Evolutionary conservation across 2,888 invertebrate species (phyloP), one percentile per base, ranked within the genome.

Genomic region (Bruchidius siliquastri): DNA sequence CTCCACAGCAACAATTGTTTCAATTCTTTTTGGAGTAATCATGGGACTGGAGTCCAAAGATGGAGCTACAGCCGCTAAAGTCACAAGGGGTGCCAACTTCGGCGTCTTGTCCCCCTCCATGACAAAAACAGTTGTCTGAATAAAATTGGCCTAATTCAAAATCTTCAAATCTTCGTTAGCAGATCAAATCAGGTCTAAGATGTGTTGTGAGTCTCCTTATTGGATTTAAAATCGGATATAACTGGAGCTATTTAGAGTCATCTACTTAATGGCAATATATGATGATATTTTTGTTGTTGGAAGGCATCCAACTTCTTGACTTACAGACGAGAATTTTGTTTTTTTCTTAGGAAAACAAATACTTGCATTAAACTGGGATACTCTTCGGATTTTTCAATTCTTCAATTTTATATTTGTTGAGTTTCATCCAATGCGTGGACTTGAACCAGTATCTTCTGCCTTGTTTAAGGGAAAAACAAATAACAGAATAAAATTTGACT

Each of bases 31-130:
- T n/a, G 75, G 72, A 13, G 74, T 75, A 76, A n/a, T 73, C 70
- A 71, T 20, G n/a, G 81, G 81, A 21, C 77, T 78, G 0, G 80
- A 79, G 22, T 81, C 81, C 68, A 81, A 72, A 49, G 81, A 81
- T 22, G 81, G 81, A 3, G 76, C 81, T 67, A 82, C 76, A 2
- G 74, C 71, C 67, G 77, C 77, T 20, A 79, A 71, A 10, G 78
- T 78, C 10, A 75, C 81, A 70, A 81, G 49, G 2, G 81, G 80
- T 21, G 80, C 79, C 72, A 75, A 68, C 66, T 76, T 73, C 13
- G 49, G 3, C 18, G 49, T 49, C 0, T 68, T 70, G 0, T 68
- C 66, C 30, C 71, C 73, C 68, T 76, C 76, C 77, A 76, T 77
- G 20, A 21, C 20, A 68, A 21, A 13, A 68, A 10, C 21, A 68